Evolutionary conservation across 2,888 invertebrate species (phyloP).

Genomic region (Toxonevra muliebris): DNA sequence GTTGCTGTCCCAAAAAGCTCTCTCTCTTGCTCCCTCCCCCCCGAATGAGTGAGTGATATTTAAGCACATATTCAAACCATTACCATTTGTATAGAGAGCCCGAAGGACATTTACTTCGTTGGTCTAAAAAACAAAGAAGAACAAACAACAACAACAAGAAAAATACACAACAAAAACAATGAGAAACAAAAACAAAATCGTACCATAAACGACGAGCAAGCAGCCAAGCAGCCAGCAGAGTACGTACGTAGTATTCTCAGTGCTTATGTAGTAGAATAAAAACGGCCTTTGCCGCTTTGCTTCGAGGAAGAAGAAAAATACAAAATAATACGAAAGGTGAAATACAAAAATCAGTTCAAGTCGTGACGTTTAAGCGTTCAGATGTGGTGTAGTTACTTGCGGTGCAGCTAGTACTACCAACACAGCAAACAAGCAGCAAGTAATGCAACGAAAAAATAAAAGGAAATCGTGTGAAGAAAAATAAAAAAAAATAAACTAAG

Average conservation of each 20-base stretch:
- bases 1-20: background rate
- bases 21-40: background rate
- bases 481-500: too few relatives aligned
- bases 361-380: constrained; percentile 45
- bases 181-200: background rate
- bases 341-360: constrained; percentile 51
- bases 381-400: constrained; percentile 10
- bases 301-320: constrained; percentile 20
- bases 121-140: background rate
- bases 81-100: background rate
- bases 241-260: constrained; percentile 14
- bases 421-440: too few relatives aligned
- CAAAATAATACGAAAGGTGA: constrained; percentile 49
- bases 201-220: constrained; percentile 12
- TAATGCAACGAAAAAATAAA: background rate
- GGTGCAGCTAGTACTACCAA: background rate
- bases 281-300: constrained; percentile 5
- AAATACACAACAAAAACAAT: constrained; percentile 4
- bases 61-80: background rate
- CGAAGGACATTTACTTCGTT: constrained; percentile 2
- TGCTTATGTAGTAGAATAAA: background rate
- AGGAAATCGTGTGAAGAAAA: constrained; percentile 8
- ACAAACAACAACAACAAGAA: background rate
- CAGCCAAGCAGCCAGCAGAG: constrained; percentile 22
- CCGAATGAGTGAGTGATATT: background rate